Base-by-base conservation (phyloP, 2,113 vertebrate species). In the Microcebus murinus region DNA sequence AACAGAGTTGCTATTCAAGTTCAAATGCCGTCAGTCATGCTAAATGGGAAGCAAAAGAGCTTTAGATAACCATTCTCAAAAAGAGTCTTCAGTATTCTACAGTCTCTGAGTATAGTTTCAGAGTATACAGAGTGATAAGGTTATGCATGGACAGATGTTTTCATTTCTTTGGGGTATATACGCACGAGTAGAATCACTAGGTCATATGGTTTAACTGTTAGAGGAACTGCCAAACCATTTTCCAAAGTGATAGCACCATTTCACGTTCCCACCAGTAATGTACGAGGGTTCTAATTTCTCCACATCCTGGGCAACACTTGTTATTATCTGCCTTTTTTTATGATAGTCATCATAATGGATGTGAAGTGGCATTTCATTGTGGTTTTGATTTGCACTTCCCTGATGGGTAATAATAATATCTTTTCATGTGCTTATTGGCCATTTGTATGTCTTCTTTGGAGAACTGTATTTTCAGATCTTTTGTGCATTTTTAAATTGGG, bases 351-450 rank as follows among this genome's bases (percentile, higher is more conserved):
- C 15, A 27, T 76, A 8, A 6, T 48, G 36, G 71, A 2, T 90
- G 36, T 74, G 57, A 74, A 90, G 86, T 80, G 21, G 6, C 25
- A 45, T 61, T 73, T 89, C 17, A 67, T 14, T 61, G 36, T 88
- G 63, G 48, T 36, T 95, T 79, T 88, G 65, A 84, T 85, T 80
- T 84, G 39, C 71, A 27, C 74, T 96, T 96, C 80, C 48, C 65
- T 92, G 77, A 61, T 27, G 23, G 8, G 34, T 45, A 34, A 48
- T 74, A 74, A 18, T 70, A 90, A 3, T 65, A 79, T 74, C 29
- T 95, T 88, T 79, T 77, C 39, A 36, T 57, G 18, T 82, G 27
- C 73, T 82, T 36, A 23, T 55, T 31, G 6, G 18, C 21, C 31
- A 17, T 88, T 73, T 45, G 27, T 65, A 9, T 90, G 31, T 77